phyloP scores from a whole-genome alignment of 1,140 invertebrate species.

The Drosophila pectinifera region DNA sequence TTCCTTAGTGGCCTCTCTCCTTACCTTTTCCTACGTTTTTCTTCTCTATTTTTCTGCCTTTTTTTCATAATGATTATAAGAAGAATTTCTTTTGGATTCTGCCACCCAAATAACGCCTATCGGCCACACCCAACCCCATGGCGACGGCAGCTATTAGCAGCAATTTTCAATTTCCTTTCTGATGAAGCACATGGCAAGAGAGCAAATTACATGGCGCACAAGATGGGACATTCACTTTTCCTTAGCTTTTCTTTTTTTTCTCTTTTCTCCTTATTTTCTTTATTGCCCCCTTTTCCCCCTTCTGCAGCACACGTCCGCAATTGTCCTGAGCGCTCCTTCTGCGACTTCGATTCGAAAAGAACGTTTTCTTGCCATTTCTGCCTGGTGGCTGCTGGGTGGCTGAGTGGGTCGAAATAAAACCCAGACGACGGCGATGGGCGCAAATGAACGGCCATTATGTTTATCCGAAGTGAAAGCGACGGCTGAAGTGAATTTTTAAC shows the following conservation, averaged over 20 bases:
- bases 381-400: constrained; percentile 1
- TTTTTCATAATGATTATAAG: constrained; percentile 77
- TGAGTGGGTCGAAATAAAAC: constrained; percentile 36
- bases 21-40: constrained; percentile 13
- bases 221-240: constrained; percentile 60
- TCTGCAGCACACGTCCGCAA: constrained; percentile 72
- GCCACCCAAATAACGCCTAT: constrained; percentile 43
- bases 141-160: constrained; percentile 70
- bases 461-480: constrained; percentile 78
- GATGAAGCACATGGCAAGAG: constrained; percentile 85
- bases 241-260: constrained; percentile 19
- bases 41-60: constrained; percentile 17
- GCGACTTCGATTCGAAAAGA: constrained; percentile 63
- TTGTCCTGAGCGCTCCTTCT: constrained; percentile 65
- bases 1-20: constrained; percentile 68
- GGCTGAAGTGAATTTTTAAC: constrained; percentile 81
- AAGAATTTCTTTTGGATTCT: constrained; percentile 51
- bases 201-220: constrained; percentile 84
- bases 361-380: constrained; percentile 70
- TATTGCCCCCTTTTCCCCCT: constrained; percentile 8
- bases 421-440: constrained; percentile 34
- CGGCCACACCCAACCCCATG: constrained; percentile 58
- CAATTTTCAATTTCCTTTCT: constrained; percentile 85
- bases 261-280: constrained; percentile 14
- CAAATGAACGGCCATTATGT: constrained; percentile 83